These are phyloP conservation scores for Geotrypetes seraphini DNA, from an alignment of 2,797 vertebrate species.

Conservation along the genomic window DNA sequence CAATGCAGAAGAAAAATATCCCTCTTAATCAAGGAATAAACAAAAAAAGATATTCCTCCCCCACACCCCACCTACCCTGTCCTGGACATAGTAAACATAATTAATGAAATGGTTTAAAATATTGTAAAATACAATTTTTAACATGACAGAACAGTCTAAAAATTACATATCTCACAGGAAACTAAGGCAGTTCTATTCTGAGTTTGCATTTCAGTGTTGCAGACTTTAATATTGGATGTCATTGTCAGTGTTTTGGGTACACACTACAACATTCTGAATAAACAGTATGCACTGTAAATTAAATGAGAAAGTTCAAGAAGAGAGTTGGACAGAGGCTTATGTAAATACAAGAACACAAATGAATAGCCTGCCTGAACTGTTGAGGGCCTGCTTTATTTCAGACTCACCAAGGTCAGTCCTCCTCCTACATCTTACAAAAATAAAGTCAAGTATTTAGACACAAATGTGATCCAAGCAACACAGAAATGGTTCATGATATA, in stretches of 20 bases:
- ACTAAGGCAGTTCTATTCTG: too few relatives aligned
- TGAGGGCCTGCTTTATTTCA: constrained; percentile 18
- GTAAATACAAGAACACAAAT: constrained; percentile 4
- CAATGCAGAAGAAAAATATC: too few relatives aligned
- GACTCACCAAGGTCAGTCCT: constrained; percentile 6
- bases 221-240: too few relatives aligned
- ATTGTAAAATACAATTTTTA: too few relatives aligned
- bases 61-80: too few relatives aligned
- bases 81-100: too few relatives aligned
- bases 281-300: background rate
- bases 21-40: too few relatives aligned
- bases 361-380: constrained; percentile 5
- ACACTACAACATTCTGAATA: background rate
- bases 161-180: too few relatives aligned
- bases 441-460: constrained; percentile 15
- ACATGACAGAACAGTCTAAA: too few relatives aligned
- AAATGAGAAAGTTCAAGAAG: background rate
- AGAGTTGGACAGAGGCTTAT: background rate
- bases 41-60: too few relatives aligned
- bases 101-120: too few relatives aligned
- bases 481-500: constrained; percentile 3
- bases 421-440: constrained; percentile 9
- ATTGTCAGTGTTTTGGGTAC: background rate
- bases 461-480: constrained; percentile 12
- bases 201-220: too few relatives aligned